phyloP scores from a whole-genome alignment of 2,888 invertebrate species.

The Drosophila austrosaltans region DNA sequence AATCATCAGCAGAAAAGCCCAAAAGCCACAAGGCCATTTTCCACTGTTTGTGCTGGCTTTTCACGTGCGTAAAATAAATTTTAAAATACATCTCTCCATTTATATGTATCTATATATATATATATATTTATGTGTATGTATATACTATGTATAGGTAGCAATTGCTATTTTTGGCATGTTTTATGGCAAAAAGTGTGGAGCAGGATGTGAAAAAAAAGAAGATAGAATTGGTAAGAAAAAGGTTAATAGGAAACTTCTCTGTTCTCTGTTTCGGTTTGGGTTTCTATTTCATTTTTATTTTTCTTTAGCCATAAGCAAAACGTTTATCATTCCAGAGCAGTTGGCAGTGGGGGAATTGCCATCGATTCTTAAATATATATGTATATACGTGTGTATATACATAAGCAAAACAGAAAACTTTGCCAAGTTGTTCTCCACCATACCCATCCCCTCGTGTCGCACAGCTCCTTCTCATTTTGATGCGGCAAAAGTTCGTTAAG shows the following conservation, averaged over 20 bases:
- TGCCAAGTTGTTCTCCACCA: constrained; percentile 49
- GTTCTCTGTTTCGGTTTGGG: constrained; percentile 17
- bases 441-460: constrained; percentile 1
- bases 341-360: constrained; percentile 13
- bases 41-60: constrained; percentile 36
- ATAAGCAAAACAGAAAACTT: constrained; percentile 57
- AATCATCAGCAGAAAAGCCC: not conserved
- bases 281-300: constrained; percentile 19
- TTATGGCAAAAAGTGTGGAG: constrained; percentile 52
- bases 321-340: constrained; percentile 33
- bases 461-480: constrained; percentile 9
- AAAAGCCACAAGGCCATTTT: constrained; percentile 43
- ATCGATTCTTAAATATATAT: constrained; percentile 11
- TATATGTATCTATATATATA: constrained; percentile 10
- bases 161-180: constrained; percentile 72
- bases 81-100: constrained; percentile 43
- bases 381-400: constrained; percentile 30
- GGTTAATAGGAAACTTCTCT: constrained; percentile 63
- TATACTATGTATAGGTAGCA: constrained; percentile 11
- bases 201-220: constrained; percentile 35
- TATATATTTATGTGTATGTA: constrained; percentile 24
- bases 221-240: constrained; percentile 51
- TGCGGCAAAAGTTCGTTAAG: constrained; percentile 77
- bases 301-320: constrained; percentile 22
- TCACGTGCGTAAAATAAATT: constrained; percentile 76